These are phyloP conservation scores for Drosophila subsilvestris DNA, from an alignment of 2,888 invertebrate genomes.

Conservation along the genomic window DNA sequence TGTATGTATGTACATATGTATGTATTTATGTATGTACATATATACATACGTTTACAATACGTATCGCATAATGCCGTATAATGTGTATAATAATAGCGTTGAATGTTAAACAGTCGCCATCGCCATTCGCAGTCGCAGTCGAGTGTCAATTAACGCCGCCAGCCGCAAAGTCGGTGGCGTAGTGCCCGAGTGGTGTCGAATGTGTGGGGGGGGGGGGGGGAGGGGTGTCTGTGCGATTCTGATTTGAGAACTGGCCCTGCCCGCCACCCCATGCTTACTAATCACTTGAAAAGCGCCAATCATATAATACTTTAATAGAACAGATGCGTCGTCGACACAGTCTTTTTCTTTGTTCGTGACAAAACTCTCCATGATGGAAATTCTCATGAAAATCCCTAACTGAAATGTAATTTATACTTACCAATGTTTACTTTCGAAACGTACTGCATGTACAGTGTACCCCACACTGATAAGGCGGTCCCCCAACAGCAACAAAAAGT, in stretches of 20 bases:
- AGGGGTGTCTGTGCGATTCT: conserved; percentile 33
- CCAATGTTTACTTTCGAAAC: conserved; percentile 8
- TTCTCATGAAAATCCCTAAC: not conserved
- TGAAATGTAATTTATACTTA: no score
- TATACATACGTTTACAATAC: conserved; percentile 8
- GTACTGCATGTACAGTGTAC: conserved; percentile 23
- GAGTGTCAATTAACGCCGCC: conserved; percentile 45
- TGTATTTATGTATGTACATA: no score
- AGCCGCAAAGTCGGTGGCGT: conserved; percentile 17
- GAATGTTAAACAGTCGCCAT: conserved; percentile 41
- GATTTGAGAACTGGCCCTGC: conserved; percentile 38
- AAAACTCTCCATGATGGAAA: not conserved
- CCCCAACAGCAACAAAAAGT: conserved; percentile 35
- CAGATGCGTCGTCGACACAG: not conserved
- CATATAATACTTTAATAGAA: conserved; percentile 17
- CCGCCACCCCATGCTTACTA: conserved; percentile 22
- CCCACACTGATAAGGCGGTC: conserved; percentile 32
- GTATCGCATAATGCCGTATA: conserved; percentile 43
- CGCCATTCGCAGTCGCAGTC: conserved; percentile 14
- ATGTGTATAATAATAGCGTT: conserved; percentile 45
- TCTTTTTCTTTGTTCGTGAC: not conserved
- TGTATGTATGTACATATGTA: conserved; percentile 6
- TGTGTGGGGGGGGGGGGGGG: no score
- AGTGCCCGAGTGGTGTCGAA: conserved; percentile 1
- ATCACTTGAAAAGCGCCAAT: conserved; percentile 26